Base-by-base conservation (phyloP, 2,888 invertebrate species). In the Carabus problematicus region DNA sequence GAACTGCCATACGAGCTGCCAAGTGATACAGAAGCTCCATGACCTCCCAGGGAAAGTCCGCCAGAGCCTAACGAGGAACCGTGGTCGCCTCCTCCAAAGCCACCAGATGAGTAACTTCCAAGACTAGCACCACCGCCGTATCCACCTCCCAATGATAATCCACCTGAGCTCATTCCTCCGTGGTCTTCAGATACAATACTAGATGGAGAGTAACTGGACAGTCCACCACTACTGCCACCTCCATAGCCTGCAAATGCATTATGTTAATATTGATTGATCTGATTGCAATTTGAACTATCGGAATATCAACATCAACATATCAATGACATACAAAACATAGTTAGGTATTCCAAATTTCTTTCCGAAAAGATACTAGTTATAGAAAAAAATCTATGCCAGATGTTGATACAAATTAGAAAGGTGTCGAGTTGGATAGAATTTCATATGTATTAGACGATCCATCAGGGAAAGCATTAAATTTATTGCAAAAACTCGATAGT, bases 31-130 rank as follows among this genome's bases (percentile, higher is more conserved):
- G 55, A 56, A 18, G 49, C 43, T 11, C 69, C 69, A 45, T 69
- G 69, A 7, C 69, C 55, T 18, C 69, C 69, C 1, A 69, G 47
- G 16, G 69, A 69, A 12, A 69, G 62, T 14, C 69, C 69, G 8
- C 55, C 19, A 4, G 67, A 67, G 19, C 69, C 69, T n/a, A 55
- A 40, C n/a, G 52, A 63, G 40, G 41, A 49, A 40, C 39, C 12
- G 29, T 43, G 39, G 11, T 19, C 52, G 12, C 60, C 43, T 11
- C 52, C 40, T 8, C 60, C 59, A n/a, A 59, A 41, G 6, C 54
- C 54, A 4, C 14, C 16, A 18, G 54, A 16, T 16, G 54, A 54
- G 54, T 56, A 56, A 40, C 56, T n/a, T 9, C 55, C 55, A 14
- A 55, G 18, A 55, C 56, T 56, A 18, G 61, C 45, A 18, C 61